These are phyloP conservation scores for Chaetogeoica ovagalla DNA, from an alignment of 2,888 invertebrate species.

Conservation along the genomic window DNA sequence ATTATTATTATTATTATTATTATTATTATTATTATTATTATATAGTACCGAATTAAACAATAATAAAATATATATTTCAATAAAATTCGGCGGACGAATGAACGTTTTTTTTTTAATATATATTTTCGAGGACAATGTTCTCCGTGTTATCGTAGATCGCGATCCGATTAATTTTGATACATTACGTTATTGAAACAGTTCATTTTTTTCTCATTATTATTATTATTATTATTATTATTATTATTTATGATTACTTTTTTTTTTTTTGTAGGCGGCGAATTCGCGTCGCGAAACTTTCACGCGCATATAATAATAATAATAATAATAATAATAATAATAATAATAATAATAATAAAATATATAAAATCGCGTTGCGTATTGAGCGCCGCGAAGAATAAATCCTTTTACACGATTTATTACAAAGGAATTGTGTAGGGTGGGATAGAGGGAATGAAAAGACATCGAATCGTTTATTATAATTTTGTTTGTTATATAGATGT, in stretches of 20 bases:
- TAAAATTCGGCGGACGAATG: too few species aligned
- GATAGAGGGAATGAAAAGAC: neutral
- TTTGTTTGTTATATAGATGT: neutral
- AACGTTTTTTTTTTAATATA: neutral
- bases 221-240: neutral
- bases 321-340: too few species aligned
- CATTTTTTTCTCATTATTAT: neutral
- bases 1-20: too few species aligned
- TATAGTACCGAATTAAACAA: too few species aligned
- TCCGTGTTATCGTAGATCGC: neutral
- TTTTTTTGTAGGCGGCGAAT: neutral
- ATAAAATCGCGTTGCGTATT: neutral
- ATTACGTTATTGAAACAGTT: neutral
- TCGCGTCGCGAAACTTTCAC: neutral
- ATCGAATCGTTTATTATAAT: neutral
- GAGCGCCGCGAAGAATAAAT: neutral
- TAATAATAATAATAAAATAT: too few species aligned
- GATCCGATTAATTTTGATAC: conserved; percentile 22
- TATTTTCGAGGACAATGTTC: neutral
- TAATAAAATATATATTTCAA: too few species aligned
- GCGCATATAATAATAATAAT: too few species aligned
- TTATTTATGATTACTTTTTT: conserved; percentile 10
- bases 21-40: too few species aligned
- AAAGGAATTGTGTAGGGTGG: neutral
- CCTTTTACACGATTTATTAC: conserved; percentile 20